Base-by-base conservation (phyloP, 2,113 vertebrate species). In the Oceanites oceanicus region DNA sequence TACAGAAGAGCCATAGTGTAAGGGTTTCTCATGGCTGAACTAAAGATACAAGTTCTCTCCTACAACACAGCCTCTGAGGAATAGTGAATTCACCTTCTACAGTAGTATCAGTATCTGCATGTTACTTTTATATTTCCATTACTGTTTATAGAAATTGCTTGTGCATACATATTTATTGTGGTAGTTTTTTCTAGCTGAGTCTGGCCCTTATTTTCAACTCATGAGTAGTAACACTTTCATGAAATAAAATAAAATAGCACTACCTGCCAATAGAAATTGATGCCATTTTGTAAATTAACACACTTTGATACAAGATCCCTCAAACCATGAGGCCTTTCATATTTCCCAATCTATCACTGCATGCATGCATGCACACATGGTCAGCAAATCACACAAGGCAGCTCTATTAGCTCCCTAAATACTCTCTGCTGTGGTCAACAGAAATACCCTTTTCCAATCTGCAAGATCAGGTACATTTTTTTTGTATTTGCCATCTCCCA, bases 111-210 rank as follows among this genome's bases (percentile, higher is more conserved):
- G 29, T 22, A 67, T 14, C 18, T 42, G 2, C 2, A 3, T 27
- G 16, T 55, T 55, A 65, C 9, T 76, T 82, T 47, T 38, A 10
- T 55, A 61, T 76, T 97, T 88, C 79, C 29, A 63, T 96, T 93
- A 63, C 62, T 94, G 49, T 92, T 89, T 83, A 26, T 18, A 93
- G 90, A 66, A 94, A 95, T 85, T 95, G 80, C 62, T 79, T 95
- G 58, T 74, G 36, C 58, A 83, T 66, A 55, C 14, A 2, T 61
- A 77, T 94, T 82, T 95, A 82, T 76, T 44, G 55, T 50, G 42
- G 26, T 55, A 49, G 9, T 62, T 89, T 94, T 67, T 96, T 88
- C 86, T 93, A 94, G 94, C 70, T 14, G 18, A 73, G 47, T 44
- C 70, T 94, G 74, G 76, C 42, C 65, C 25, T 79, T 91, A 83